These are phyloP conservation scores for Cydia fagiglandana DNA, from an alignment of 1,140 invertebrate species.

Conservation along the genomic window DNA sequence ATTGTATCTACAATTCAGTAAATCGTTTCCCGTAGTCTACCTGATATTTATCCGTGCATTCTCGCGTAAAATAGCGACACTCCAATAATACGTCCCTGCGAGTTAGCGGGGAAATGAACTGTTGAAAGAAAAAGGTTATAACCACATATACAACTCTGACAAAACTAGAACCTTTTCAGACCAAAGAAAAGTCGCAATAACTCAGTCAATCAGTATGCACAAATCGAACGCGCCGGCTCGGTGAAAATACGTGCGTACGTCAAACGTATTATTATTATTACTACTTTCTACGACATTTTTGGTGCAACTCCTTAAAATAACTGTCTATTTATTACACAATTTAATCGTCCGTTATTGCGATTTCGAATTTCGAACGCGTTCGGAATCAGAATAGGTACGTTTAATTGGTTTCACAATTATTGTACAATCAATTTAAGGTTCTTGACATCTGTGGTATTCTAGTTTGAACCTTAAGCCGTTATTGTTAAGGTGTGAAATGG, in stretches of 20 bases:
- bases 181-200: slow-evolving; percentile 13
- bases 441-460: background rate
- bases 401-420: slow-evolving; percentile 32
- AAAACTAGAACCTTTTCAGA: background rate
- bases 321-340: slow-evolving; percentile 26
- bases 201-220: slow-evolving; percentile 27
- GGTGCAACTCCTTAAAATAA: slow-evolving; percentile 24
- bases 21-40: background rate
- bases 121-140: background rate
- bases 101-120: background rate
- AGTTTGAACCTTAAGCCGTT: background rate
- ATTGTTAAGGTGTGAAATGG: background rate
- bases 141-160: background rate
- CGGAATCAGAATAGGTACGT: slow-evolving; percentile 26
- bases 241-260: slow-evolving; percentile 32
- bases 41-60: slow-evolving; percentile 16
- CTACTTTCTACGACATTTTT: slow-evolving; percentile 35
- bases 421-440: slow-evolving; percentile 25
- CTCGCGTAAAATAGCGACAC: slow-evolving; percentile 24
- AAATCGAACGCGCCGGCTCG: slow-evolving; percentile 4
- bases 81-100: slow-evolving; percentile 10
- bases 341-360: slow-evolving; percentile 14
- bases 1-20: background rate
- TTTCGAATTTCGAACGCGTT: slow-evolving; percentile 28
- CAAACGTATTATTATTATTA: slow-evolving; percentile 34